phyloP scores from a whole-genome alignment of 2,113 vertebrate genomes.

The Chlamydotis undulata region DNA sequence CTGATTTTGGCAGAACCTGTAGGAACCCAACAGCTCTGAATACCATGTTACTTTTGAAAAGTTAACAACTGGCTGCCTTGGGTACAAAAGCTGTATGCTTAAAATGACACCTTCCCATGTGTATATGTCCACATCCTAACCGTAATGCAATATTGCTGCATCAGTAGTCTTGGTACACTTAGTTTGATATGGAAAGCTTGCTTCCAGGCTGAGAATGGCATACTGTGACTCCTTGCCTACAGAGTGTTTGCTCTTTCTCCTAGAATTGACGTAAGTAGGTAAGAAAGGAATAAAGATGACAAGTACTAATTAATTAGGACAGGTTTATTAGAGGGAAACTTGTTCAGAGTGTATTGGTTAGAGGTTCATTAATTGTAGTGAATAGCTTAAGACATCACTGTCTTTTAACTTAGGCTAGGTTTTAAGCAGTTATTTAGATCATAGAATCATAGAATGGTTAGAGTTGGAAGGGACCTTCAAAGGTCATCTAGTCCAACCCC shows the following conservation, averaged over 20 bases:
- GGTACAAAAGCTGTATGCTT: not conserved
- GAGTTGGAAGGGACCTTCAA: too few relatives aligned
- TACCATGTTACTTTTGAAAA: not conserved
- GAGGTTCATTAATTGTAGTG: not conserved
- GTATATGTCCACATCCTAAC: not conserved
- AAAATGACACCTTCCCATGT: not conserved
- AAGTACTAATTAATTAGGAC: not conserved
- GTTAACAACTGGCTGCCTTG: not conserved
- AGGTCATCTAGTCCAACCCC: too few relatives aligned
- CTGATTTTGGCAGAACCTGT: not conserved
- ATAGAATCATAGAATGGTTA: too few relatives aligned
- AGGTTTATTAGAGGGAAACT: not conserved
- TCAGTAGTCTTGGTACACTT: not conserved
- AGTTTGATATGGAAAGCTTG: not conserved
- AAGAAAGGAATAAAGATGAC: not conserved
- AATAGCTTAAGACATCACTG: not conserved
- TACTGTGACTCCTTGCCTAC: not conserved
- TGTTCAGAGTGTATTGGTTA: not conserved
- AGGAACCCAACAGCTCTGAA: not conserved
- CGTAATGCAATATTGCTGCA: not conserved
- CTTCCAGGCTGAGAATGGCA: not conserved
- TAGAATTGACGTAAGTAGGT: not conserved
- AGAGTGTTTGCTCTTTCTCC: not conserved
- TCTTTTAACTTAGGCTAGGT: not conserved
- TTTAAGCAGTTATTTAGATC: not conserved